A percentile compares a stretch with the other conserved stretches of the same genome.
phyloP scores from a whole-genome alignment of 2,888 invertebrate genomes.

The Caenorhabditis plicata region DNA sequence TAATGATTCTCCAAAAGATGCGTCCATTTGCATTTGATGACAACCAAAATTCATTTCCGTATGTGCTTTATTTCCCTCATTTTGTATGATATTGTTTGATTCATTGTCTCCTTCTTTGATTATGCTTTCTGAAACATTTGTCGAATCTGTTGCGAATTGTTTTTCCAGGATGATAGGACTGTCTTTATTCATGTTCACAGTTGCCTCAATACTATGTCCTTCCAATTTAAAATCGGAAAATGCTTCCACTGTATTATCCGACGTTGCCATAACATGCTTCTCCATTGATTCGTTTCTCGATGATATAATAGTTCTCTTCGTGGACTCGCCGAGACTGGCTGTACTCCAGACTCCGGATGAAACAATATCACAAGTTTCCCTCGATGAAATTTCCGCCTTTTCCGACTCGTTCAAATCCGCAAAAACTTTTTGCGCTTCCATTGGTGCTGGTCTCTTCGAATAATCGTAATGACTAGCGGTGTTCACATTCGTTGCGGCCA shows the following conservation, averaged over 20 bases:
- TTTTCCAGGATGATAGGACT: too few species aligned
- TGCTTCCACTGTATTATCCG: too few species aligned
- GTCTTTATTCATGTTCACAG: too few species aligned
- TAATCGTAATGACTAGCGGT: conserved; percentile 23
- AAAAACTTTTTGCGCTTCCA: conserved; percentile 8
- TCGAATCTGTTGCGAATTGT: not conserved
- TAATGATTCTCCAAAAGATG: conserved; percentile 19
- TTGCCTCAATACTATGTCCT: too few species aligned
- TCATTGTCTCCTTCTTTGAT: too few species aligned
- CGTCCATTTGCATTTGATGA: conserved; percentile 18
- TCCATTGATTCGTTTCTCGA: too few species aligned
- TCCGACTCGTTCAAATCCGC: conserved; percentile 7
- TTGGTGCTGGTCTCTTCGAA: conserved; percentile 24
- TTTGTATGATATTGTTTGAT: too few species aligned
- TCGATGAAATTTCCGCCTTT: not conserved
- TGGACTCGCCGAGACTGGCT: conserved; percentile 12
- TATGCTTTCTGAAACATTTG: too few species aligned
- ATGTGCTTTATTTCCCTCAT: too few species aligned
- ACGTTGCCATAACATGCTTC: too few species aligned
- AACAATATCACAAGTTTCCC: conserved; percentile 16
- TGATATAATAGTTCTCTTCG: conserved; percentile 14
- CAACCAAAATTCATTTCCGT: too few species aligned
- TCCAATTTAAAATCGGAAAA: too few species aligned
- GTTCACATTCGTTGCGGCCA: conserved; percentile 25
- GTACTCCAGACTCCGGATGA: conserved; percentile 28